Evolutionary conservation across 2,797 vertebrate species (phyloP), one percentile per base, ranked within the genome.

Genomic region (Schizopygopsis malacanthus): DNA sequence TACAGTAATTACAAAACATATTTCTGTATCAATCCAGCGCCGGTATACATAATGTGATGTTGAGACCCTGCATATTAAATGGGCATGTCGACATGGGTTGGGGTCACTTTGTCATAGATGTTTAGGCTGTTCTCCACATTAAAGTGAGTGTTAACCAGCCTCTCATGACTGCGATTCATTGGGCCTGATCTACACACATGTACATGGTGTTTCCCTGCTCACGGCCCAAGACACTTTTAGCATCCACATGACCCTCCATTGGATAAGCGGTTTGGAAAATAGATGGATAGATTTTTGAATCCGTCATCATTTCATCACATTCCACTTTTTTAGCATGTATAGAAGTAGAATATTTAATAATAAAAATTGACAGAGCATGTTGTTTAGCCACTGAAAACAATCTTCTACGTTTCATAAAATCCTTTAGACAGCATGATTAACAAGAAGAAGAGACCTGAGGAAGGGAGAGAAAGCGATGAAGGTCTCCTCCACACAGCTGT

Each of bases 401-500:
- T 56, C 20, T 1, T 22, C 75, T 33, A 18, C n/a, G 47, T 18
- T 47, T 65, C 2, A 2, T 47, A 13, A 50, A 69, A 69, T 22
- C 6, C 43, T 75, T 18, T 43, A 50, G 41, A 76, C 41, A 6
- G 56, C 71, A 47, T 18, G 69, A 76, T 76, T 72, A 85, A 15
- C 54, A 33, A 78, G 25, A 86, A 79, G 4, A 28, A 70, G 83
- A 75, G 84, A 85, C 50, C 45, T 67, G 45, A 83, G 12, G 65
- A 70, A 81, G 39, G 59, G 54, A 37, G 22, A 70, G 61, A 70
- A 75, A 41, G n/a, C 43, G 54, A 65, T 65, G 77, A 81, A 73
- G 78, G 79, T 81, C 77, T 85, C 79, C 84, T 67, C 73, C 73
- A 41, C 73, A 86, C 80, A 86, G 81, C 72, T 78, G 85, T 82